phyloP scores from a whole-genome alignment of 1,140 invertebrate genomes.

The Lepidurus packardi region DNA sequence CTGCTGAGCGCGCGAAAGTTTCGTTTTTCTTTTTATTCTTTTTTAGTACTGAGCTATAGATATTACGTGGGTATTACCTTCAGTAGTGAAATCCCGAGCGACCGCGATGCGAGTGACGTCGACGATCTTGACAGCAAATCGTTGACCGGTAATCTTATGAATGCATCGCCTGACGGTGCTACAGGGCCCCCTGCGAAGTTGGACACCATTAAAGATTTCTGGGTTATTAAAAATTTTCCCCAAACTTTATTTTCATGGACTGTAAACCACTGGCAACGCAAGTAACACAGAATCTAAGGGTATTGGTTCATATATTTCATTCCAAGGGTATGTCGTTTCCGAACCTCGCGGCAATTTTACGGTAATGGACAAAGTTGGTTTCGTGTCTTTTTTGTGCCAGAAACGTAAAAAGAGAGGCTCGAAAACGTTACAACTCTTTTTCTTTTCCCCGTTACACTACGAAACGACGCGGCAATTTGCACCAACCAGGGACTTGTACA shows the following conservation, averaged over 20 bases:
- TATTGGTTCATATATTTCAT: constrained; percentile 1
- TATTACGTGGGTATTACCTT: constrained; percentile 57
- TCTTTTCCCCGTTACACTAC: not conserved
- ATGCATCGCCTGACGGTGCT: constrained; percentile 92
- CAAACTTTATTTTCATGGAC: too few relatives aligned
- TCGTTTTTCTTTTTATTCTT: too few relatives aligned
- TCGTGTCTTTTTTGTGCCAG: not conserved
- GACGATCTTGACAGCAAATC: constrained; percentile 97
- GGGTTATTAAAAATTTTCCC: not conserved
- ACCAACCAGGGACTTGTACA: not conserved
- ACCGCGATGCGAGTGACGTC: constrained; percentile 96
- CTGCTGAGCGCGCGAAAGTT: too few relatives aligned
- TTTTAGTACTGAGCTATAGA: not conserved
- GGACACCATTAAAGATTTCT: constrained; percentile 11
- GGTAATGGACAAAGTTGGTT: not conserved
- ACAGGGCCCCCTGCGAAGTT: constrained; percentile 84
- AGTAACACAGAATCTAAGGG: too few relatives aligned
- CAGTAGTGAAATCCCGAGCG: constrained; percentile 88
- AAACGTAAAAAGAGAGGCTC: not conserved
- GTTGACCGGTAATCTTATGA: constrained; percentile 87
- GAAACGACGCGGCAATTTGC: not conserved
- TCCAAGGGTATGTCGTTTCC: not conserved
- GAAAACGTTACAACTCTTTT: not conserved
- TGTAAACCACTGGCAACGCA: too few relatives aligned
- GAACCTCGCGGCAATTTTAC: not conserved